Evolutionary conservation across 2,797 vertebrate genomes (phyloP).

Genomic region (Apogon talboti): DNA sequence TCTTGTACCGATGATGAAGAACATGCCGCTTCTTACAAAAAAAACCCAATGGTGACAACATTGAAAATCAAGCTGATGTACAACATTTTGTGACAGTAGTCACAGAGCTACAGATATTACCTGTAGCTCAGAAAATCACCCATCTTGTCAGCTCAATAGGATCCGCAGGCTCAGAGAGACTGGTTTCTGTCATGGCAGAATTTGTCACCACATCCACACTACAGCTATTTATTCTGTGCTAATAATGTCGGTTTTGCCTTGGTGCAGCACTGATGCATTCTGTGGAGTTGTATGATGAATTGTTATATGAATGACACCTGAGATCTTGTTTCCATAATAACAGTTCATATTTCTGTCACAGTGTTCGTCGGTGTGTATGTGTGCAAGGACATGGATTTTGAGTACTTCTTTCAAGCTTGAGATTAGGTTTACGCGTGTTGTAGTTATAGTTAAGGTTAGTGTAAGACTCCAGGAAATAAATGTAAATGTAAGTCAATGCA

Average conservation of each 20-base stretch:
- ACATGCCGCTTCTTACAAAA: background rate
- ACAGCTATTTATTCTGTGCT: constrained; percentile 53
- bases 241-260: constrained; percentile 55
- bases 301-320: constrained; percentile 45
- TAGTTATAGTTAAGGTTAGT: too few species aligned
- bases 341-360: constrained; percentile 7
- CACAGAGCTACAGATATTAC: constrained; percentile 23
- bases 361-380: background rate
- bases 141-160: constrained; percentile 45
- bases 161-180: constrained; percentile 34
- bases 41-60: constrained; percentile 25
- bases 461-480: too few species aligned
- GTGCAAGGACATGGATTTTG: background rate
- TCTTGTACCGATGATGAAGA: background rate
- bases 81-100: constrained; percentile 14
- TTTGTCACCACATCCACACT: constrained; percentile 35
- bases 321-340: constrained; percentile 38
- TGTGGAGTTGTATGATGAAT: constrained; percentile 32
- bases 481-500: too few species aligned
- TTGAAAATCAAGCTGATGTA: constrained; percentile 29
- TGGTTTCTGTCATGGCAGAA: constrained; percentile 39
- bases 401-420: too few species aligned
- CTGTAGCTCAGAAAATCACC: constrained; percentile 19
- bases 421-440: too few species aligned
- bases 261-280: constrained; percentile 27